Conservation (phyloP, 2,888 invertebrate genomes). For the Leptinotarsa peninsularis region DNA sequence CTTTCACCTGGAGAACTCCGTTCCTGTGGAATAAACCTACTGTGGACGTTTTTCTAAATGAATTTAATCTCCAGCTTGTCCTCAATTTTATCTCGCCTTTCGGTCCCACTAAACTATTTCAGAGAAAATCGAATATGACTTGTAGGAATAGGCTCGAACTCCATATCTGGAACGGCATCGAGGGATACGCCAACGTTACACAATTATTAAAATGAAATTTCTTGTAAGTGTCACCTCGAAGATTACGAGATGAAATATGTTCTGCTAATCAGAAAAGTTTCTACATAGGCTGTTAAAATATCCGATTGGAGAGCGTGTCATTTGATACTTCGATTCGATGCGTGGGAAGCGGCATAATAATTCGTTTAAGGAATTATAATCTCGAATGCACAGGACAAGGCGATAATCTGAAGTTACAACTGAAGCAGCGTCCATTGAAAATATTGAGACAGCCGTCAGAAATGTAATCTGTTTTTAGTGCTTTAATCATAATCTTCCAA, state of each 20-base stretch:
- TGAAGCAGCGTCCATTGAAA: neutral
- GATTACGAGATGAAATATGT: conserved; percentile 7
- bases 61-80: too few relatives aligned
- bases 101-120: neutral
- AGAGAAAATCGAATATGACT: neutral
- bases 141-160: neutral
- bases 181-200: neutral
- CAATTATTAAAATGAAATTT: conserved; percentile 4
- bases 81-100: neutral
- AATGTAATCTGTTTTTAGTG: too few relatives aligned
- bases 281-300: conserved; percentile 14
- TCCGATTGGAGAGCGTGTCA: conserved; percentile 6
- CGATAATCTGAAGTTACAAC: conserved; percentile 1
- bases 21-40: too few relatives aligned
- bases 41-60: too few relatives aligned
- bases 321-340: conserved; percentile 1
- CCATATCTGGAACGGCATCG: conserved; percentile 5
- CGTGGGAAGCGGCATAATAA: conserved; percentile 7
- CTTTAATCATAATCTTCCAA: too few relatives aligned
- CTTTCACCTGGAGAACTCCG: too few relatives aligned
- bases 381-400: neutral
- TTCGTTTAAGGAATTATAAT: conserved; percentile 5
- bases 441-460: neutral
- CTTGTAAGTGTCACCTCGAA: conserved; percentile 10
- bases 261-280: conserved; percentile 15